phyloP scores from a whole-genome alignment of 2,888 invertebrate genomes.

The Oscheius sp. region DNA sequence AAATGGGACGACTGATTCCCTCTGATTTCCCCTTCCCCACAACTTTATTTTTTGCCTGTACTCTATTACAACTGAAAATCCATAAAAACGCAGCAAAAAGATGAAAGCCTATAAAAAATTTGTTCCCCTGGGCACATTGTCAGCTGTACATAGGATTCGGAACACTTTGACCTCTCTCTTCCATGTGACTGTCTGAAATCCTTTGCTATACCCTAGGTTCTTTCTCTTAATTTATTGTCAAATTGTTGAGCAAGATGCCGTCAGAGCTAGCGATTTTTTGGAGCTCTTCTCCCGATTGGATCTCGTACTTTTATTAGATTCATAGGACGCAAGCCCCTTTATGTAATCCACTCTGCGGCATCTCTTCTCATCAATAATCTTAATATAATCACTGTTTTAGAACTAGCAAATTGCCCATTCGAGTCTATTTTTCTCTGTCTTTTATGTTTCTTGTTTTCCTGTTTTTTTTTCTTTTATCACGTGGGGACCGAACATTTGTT shows the following conservation, averaged over 20 bases:
- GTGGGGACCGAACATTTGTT: slow-evolving; percentile 9
- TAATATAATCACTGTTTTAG: slow-evolving; percentile 11
- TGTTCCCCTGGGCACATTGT: slow-evolving; percentile 30
- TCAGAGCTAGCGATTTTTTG: not conserved
- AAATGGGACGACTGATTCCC: slow-evolving; percentile 39
- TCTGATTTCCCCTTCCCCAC: slow-evolving; percentile 9
- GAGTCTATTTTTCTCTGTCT: not conserved
- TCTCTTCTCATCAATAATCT: not conserved
- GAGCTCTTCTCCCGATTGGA: not conserved
- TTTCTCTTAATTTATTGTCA: slow-evolving; percentile 15
- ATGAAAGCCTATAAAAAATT: slow-evolving; percentile 37
- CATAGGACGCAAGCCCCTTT: slow-evolving; percentile 20
- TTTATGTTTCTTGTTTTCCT: no score
- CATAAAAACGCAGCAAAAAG: slow-evolving; percentile 38
- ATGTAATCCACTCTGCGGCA: slow-evolving; percentile 20
- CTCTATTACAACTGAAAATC: slow-evolving; percentile 21
- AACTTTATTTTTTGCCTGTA: slow-evolving; percentile 5
- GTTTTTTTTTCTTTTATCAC: slow-evolving; percentile 16
- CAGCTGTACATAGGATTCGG: not conserved
- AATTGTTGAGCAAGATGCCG: not conserved
- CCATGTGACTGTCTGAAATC: no score
- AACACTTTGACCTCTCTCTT: slow-evolving; percentile 1
- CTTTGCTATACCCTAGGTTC: slow-evolving; percentile 15
- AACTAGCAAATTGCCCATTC: slow-evolving; percentile 16
- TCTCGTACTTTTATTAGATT: slow-evolving; percentile 21